Conservation (phyloP, 1,140 invertebrate species). For the Pseudoatta argentina region DNA sequence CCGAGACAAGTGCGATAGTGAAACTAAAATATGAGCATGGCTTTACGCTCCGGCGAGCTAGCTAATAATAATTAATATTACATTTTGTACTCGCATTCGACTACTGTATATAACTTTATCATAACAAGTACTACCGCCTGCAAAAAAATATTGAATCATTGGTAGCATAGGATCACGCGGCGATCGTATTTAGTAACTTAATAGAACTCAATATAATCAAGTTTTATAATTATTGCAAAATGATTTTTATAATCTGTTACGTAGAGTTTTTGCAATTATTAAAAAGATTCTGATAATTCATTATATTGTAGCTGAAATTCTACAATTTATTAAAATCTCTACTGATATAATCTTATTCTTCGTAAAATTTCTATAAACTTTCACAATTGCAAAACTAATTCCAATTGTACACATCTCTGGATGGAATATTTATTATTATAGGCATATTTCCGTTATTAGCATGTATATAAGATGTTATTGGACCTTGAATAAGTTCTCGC, state of each 20-base stretch:
- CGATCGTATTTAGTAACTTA: conserved; percentile 15
- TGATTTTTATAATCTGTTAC: conserved; percentile 19
- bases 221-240: conserved; percentile 42
- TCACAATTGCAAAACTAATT: conserved; percentile 11
- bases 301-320: background rate
- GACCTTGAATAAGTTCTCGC: too few species aligned
- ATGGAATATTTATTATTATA: background rate
- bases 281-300: background rate
- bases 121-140: background rate
- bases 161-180: background rate
- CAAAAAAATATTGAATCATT: conserved; percentile 3
- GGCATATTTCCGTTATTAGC: too few species aligned
- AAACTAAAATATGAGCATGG: conserved; percentile 39
- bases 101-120: conserved; percentile 47
- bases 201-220: background rate
- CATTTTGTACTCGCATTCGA: conserved; percentile 44
- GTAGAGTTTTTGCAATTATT: background rate
- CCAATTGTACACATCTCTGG: background rate
- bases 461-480: too few species aligned
- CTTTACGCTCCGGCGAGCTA: conserved; percentile 33
- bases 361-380: background rate
- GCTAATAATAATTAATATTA: conserved; percentile 57
- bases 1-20: conserved; percentile 33
- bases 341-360: background rate
- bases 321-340: conserved; percentile 22